A percentile compares a stretch with the other conserved stretches of the same genome.
Evolutionary conservation across 2,113 vertebrate species (phyloP).

Genomic region (Illadopsis cleaveri): DNA sequence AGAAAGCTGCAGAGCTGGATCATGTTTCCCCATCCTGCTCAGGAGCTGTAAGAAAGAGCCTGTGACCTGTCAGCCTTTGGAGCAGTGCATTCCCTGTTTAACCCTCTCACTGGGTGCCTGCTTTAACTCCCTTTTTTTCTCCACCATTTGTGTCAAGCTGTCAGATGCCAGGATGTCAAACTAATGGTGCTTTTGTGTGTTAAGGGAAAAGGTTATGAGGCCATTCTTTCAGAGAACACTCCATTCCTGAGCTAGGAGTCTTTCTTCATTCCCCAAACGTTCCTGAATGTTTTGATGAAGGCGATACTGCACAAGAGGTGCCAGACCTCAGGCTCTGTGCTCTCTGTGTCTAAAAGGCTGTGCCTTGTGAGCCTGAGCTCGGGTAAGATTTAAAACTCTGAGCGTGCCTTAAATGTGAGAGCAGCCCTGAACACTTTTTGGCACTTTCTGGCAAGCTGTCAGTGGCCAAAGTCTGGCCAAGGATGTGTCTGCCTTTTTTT

Average conservation of each 20-base stretch:
- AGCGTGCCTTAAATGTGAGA: not conserved
- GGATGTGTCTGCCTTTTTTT: not conserved
- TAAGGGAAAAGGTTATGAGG: not conserved
- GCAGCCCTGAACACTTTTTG: not conserved
- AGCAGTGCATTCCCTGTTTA: not conserved
- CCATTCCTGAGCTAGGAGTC: not conserved
- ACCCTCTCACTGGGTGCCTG: not conserved
- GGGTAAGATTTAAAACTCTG: not conserved
- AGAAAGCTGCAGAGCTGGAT: constrained; percentile 25
- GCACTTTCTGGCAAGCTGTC: not conserved
- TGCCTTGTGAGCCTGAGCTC: not conserved
- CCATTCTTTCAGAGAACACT: not conserved
- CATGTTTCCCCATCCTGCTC: not conserved
- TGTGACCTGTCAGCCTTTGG: not conserved
- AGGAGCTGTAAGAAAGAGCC: not conserved
- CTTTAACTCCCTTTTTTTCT: not conserved
- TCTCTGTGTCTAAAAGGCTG: not conserved
- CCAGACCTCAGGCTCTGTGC: not conserved
- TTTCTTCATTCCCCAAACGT: not conserved
- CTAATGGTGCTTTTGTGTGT: not conserved
- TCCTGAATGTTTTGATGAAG: not conserved
- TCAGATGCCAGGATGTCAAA: constrained; percentile 1
- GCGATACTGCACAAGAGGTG: not conserved
- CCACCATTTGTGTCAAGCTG: not conserved
- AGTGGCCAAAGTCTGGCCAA: constrained; percentile 5